Conservation (phyloP, 92 coral and sea anemone species). For the Phenganax marumi region DNA sequence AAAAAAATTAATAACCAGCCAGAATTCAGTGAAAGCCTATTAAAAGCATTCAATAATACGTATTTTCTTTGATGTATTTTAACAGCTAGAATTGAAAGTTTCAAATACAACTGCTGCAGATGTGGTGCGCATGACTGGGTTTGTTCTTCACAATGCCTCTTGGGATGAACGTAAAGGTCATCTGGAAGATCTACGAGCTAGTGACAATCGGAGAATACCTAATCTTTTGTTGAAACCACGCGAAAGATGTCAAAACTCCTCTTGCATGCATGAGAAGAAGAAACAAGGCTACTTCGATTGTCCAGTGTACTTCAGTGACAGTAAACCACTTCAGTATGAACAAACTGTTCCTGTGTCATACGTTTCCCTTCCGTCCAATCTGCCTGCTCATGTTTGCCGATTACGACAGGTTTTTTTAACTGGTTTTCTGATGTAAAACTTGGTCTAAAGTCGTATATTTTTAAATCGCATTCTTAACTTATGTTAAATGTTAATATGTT, state of each 20-base stretch:
- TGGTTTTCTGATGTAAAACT: background rate
- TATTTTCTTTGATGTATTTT: background rate
- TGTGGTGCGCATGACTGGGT: constrained; percentile 71
- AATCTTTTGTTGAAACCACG: constrained; percentile 7
- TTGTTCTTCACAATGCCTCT: constrained; percentile 71
- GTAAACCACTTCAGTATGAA: background rate
- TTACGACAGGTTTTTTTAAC: constrained; percentile 31
- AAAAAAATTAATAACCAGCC: too few species aligned
- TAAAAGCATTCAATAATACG: too few species aligned
- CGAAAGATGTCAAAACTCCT: background rate
- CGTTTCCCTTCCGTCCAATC: constrained; percentile 13
- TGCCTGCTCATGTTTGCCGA: constrained; percentile 33
- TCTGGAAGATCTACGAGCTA: constrained; percentile 38
- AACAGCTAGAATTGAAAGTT: background rate
- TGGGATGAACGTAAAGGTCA: constrained; percentile 68
- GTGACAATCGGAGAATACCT: constrained; percentile 17
- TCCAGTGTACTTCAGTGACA: constrained; percentile 25
- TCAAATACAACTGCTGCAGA: constrained; percentile 68
- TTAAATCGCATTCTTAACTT: too few species aligned
- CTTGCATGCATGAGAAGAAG: too few species aligned
- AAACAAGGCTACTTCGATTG: background rate
- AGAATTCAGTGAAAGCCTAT: too few species aligned
- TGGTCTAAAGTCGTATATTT: too few species aligned
- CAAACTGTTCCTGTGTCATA: background rate
- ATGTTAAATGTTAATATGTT: too few species aligned